Evolutionary conservation across 2,113 vertebrate species (phyloP), one percentile per base, ranked within the genome.

Genomic region (Gallinago undulata): DNA sequence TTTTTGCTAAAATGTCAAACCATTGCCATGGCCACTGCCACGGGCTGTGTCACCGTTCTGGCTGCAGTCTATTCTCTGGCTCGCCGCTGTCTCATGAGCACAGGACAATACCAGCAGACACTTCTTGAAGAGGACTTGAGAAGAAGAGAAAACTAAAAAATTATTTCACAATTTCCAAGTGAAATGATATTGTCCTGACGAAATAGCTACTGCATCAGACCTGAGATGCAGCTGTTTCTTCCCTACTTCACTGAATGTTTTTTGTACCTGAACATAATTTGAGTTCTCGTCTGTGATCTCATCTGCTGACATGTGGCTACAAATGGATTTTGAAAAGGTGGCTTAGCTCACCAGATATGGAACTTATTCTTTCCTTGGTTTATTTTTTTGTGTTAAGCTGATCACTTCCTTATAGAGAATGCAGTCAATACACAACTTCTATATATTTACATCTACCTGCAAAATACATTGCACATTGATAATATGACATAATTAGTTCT

Each of bases 1-100:
- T 94, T 90, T 85, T 85, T 70, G 39, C 63, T 75, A 25, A 84
- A 94, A 81, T 17, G 8, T 68, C 62, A 86, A 74, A 31, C 43
- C 60, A 83, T 18, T 85, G 31, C 79, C 68, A 59, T 7, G 55
- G 50, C 19, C 89, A n/a, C 59, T 66, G 57, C 59, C 63, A 80
- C 50, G 16, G 39, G 62, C 72, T 60, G 0, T 28, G 73, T 56
- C 76, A 84, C 43, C 3, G 0, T 62, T 78, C 66, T 70, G 79
- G 41, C 76, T 84, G 23, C 3, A 8, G 25, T 16, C 24, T 2
- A 6, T 41, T 74, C 67, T 48, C 53, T 55, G 63, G 13, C 23
- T 69, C 24, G 35, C 27, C 53, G 24, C 48, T 23, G 19, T 53
- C 3, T 11, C 0, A 0, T 23, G 50, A 76, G 57, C 22, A 37